A percentile compares a stretch with the other conserved stretches of the same genome.
These are phyloP conservation scores for Sebastes variabilis DNA, from an alignment of 2,797 vertebrate genomes.

Conservation along the genomic window DNA sequence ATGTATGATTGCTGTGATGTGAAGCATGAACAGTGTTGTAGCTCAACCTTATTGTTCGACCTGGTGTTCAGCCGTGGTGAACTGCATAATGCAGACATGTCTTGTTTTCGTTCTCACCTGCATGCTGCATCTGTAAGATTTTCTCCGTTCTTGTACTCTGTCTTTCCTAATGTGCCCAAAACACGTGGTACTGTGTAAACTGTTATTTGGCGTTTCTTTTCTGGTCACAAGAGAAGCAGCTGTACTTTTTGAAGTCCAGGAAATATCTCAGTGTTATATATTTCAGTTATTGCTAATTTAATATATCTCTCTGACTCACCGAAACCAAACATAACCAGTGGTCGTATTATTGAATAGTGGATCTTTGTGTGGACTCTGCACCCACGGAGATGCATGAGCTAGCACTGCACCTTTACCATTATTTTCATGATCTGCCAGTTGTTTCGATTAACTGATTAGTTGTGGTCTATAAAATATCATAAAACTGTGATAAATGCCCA, in stretches of 20 bases:
- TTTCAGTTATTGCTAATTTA: background rate
- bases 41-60: background rate
- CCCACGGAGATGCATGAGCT: background rate
- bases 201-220: background rate
- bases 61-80: background rate
- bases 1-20: conserved; percentile 37
- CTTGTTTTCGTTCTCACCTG: conserved; percentile 2
- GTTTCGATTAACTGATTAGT: background rate
- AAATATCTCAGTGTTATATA: background rate
- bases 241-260: background rate
- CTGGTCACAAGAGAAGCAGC: background rate
- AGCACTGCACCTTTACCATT: background rate
- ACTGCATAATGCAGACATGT: background rate
- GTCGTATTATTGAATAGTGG: background rate
- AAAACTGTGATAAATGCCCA: background rate
- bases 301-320: conserved; percentile 6
- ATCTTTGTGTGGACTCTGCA: background rate
- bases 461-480: background rate
- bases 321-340: background rate
- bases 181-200: background rate
- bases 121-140: background rate
- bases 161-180: background rate
- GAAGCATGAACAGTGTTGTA: conserved; percentile 12
- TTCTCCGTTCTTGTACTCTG: background rate
- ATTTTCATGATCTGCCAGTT: background rate